phyloP scores from a whole-genome alignment of 1,140 invertebrate species.

The Drosophila micromelanica region DNA sequence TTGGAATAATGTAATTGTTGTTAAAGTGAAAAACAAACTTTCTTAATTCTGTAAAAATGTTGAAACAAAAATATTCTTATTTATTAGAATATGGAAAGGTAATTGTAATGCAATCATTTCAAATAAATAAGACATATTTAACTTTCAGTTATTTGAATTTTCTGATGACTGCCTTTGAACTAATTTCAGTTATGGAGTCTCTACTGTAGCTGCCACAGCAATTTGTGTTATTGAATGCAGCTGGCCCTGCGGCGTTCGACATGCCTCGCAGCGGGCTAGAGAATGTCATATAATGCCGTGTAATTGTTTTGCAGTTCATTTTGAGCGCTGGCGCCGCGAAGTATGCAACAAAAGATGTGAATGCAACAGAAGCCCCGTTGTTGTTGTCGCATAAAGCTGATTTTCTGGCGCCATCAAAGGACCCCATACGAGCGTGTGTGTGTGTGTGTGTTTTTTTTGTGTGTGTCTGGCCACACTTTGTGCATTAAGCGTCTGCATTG shows the following conservation, averaged over 20 bases:
- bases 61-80: too few species aligned
- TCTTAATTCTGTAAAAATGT: too few species aligned
- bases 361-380: constrained; percentile 29
- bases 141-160: too few species aligned
- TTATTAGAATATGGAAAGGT: too few species aligned
- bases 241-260: neutral
- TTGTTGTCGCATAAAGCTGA: constrained; percentile 16
- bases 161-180: too few species aligned
- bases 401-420: constrained; percentile 36
- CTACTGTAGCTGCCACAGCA: too few species aligned
- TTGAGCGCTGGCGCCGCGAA: constrained; percentile 20
- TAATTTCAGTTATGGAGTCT: too few species aligned
- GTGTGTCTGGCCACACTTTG: neutral
- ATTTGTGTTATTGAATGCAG: neutral
- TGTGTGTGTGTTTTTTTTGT: neutral
- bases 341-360: constrained; percentile 26
- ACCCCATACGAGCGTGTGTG: constrained; percentile 1
- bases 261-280: neutral
- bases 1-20: too few species aligned
- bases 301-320: constrained; percentile 45
- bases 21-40: too few species aligned
- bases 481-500: neutral
- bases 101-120: too few species aligned
- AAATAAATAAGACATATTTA: too few species aligned
- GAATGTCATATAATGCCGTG: constrained; percentile 17